phyloP scores from a whole-genome alignment of 2,113 vertebrate species.

The Cryptomyrus ogoouensis region DNA sequence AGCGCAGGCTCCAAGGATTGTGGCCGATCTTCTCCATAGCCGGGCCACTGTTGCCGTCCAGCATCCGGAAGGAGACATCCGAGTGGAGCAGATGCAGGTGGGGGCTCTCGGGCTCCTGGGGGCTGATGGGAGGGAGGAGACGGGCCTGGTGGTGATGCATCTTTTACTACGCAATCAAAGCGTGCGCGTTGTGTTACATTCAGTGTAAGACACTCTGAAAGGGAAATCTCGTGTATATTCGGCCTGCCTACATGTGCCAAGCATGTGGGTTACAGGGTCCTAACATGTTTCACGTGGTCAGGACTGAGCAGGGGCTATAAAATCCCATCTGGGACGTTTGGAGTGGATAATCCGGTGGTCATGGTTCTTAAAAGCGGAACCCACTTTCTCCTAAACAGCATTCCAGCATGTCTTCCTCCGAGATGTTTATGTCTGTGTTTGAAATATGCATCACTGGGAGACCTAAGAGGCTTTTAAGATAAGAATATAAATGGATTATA shows the following conservation, averaged over 20 bases:
- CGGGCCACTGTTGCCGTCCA: conserved; percentile 84
- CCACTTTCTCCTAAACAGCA: not conserved
- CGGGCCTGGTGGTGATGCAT: not conserved
- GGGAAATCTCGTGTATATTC: not conserved
- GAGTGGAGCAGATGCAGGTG: conserved; percentile 57
- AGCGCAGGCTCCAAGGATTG: conserved; percentile 96
- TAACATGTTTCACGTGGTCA: not conserved
- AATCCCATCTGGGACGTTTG: not conserved
- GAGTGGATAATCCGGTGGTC: not conserved
- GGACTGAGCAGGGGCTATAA: not conserved
- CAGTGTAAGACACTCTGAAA: not conserved
- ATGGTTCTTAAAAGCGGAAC: not conserved
- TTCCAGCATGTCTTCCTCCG: not conserved
- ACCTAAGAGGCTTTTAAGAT: conserved; percentile 17
- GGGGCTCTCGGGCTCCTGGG: not conserved
- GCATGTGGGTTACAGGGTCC: not conserved
- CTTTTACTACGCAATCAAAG: not conserved
- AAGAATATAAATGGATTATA: conserved; percentile 8
- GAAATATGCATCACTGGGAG: not conserved
- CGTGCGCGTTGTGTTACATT: not conserved
- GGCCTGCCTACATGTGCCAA: not conserved
- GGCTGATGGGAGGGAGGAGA: not conserved
- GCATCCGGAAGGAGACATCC: conserved; percentile 95
- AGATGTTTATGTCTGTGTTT: not conserved
- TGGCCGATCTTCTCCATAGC: conserved; percentile 90